Base-by-base conservation (phyloP, 2,113 vertebrate species). In the Pangasianodon hypophthalmus region DNA sequence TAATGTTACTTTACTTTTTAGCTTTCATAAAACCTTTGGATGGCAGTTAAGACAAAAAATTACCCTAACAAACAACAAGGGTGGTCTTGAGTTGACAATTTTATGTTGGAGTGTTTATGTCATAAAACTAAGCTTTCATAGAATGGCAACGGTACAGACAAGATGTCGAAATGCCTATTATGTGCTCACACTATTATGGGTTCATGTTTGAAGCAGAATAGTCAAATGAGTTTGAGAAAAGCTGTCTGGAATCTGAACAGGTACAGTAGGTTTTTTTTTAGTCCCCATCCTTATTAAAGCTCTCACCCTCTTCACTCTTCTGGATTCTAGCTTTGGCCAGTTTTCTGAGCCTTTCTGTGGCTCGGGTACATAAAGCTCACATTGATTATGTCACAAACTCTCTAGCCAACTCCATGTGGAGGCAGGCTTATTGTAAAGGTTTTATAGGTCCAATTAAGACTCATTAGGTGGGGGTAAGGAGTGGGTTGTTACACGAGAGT, bases 341-440 rank as follows among this genome's bases (percentile, higher is more conserved):
- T 93, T 95, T 95, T 92, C 92, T 90, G 82, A 91, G 52, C 89
- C 92, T 92, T 92, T 92, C 93, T 93, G 82, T 91, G 90, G 87
- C 62, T 50, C 44, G 83, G 88, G 81, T 92, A 91, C 91, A 94
- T 95, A 95, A 95, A 93, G 91, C 89, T 92, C 91, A 92, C 91
- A 93, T 91, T 95, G 91, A 95, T 90, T 93, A 91, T 90, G 91
- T 91, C 92, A 89, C 92, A 92, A 90, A 91, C 90, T 93, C 73
- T 88, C 79, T 86, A 92, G 92, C 90, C 93, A 93, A 91, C 89
- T 93, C 90, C 93, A 93, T 94, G 91, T 90, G 87, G 93, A 94
- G 91, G 92, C 92, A 93, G 91, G 91, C 71, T 90, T 93, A 94
- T 94, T 94, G 92, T 94, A 94, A 95, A 95, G 91, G 86, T 87